phyloP scores from a whole-genome alignment of 1,140 invertebrate species.

The Wasmannia auropunctata region DNA sequence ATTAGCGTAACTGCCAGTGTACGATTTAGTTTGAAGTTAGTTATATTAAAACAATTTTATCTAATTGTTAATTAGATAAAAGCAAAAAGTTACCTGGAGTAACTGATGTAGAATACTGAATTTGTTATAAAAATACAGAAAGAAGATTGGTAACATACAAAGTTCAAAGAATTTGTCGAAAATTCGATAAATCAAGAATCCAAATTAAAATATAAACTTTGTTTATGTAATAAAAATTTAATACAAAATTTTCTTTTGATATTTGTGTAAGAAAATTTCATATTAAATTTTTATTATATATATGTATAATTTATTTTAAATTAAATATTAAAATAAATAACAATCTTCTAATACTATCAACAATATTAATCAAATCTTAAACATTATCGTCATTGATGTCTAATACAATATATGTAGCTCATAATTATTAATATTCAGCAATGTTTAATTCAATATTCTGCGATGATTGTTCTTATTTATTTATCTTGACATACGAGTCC shows the following conservation, averaged over 20 bases:
- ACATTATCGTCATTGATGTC: neutral
- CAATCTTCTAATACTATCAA: neutral
- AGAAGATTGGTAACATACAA: neutral
- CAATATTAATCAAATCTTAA: constrained; percentile 5
- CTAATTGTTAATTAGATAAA: constrained; percentile 13
- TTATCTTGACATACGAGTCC: constrained; percentile 4
- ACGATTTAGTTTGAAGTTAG: constrained; percentile 29
- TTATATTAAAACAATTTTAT: neutral
- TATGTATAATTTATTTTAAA: neutral
- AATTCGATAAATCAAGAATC: neutral
- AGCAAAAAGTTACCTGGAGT: constrained; percentile 15
- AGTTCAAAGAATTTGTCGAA: neutral
- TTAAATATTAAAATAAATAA: constrained; percentile 13
- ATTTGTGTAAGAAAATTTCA: neutral
- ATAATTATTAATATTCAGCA: neutral
- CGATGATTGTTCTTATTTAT: neutral
- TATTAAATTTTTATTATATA: neutral
- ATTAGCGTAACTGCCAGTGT: neutral
- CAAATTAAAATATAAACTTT: neutral
- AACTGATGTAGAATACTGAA: neutral
- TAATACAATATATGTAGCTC: too few relatives aligned
- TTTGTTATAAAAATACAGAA: neutral
- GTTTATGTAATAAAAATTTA: neutral
- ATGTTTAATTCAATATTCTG: constrained; percentile 18
- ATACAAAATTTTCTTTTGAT: neutral